Percentiles rank a stretch among this genome's conserved stretches.
Evolutionary conservation across 2,797 vertebrate genomes (phyloP).

Genomic region (Ceyx erithaca): DNA sequence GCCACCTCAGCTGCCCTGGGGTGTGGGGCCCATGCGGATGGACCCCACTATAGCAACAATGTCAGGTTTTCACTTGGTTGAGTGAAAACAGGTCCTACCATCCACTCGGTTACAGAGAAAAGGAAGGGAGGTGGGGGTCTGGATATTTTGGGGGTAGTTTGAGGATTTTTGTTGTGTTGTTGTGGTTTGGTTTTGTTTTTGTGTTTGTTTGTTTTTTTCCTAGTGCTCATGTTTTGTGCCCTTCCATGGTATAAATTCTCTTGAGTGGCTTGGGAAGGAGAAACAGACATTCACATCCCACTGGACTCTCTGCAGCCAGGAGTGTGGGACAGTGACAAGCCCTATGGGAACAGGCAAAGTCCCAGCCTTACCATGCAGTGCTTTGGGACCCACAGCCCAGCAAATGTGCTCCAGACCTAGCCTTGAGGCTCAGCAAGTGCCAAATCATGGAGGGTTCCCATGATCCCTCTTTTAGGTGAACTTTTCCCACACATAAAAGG

Average conservation of each 20-base stretch:
- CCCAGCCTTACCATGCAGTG: accelerated
- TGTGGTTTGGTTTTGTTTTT: no score
- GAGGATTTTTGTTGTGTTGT: background rate
- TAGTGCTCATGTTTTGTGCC: accelerated
- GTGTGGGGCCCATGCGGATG: accelerated
- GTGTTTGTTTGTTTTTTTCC: accelerated
- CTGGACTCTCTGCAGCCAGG: background rate
- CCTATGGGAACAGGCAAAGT: accelerated
- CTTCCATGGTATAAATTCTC: background rate
- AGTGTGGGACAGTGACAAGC: background rate
- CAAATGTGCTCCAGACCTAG: accelerated
- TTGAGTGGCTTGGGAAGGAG: background rate
- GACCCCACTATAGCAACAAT: accelerated
- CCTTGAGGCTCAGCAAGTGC: background rate
- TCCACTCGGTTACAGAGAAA: accelerated
- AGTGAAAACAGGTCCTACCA: background rate
- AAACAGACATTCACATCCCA: background rate
- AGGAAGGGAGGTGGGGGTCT: accelerated
- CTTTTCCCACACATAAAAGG: background rate
- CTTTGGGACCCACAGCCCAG: background rate
- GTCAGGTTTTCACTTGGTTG: accelerated
- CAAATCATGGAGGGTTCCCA: background rate
- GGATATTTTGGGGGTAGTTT: accelerated
- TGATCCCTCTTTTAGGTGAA: background rate
- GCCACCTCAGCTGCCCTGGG: background rate